Evolutionary conservation across 2,797 vertebrate genomes (phyloP).

Genomic region (Crenichthys baileyi): DNA sequence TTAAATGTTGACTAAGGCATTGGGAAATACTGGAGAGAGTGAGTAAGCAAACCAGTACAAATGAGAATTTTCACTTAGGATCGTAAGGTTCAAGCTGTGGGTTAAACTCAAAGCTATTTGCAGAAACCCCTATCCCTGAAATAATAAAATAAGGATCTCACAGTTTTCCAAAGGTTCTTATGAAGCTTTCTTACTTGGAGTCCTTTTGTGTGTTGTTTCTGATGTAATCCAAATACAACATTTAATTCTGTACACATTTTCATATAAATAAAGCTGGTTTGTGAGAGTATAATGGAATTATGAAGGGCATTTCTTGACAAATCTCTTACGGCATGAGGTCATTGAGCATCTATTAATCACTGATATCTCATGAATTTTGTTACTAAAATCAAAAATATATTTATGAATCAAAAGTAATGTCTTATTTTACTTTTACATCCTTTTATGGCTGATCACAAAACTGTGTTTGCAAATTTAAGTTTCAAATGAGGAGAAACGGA

Average conservation of each 20-base stretch:
- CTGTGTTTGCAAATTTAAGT: neutral
- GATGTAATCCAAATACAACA: neutral
- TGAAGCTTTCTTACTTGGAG: neutral
- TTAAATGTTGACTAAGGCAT: conserved; percentile 57
- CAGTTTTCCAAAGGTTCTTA: conserved; percentile 1
- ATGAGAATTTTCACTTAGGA: conserved; percentile 38
- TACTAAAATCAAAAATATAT: neutral
- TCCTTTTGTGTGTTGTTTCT: neutral
- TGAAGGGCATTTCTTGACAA: neutral
- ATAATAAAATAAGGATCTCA: neutral
- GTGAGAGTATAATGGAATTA: neutral
- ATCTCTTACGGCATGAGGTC: no score
- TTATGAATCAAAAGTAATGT: neutral
- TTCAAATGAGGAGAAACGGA: neutral
- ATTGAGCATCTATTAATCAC: neutral
- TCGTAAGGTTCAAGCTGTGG: neutral
- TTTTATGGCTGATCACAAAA: neutral
- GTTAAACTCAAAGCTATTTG: neutral
- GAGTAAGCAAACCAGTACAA: conserved; percentile 18
- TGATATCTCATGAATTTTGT: neutral
- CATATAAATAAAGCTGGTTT: neutral
- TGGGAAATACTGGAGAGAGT: conserved; percentile 43
- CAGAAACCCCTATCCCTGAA: neutral
- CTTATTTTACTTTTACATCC: neutral
- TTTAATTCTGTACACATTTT: neutral